Evolutionary conservation across 2,888 invertebrate genomes (phyloP), one percentile per base, ranked within the genome.

Genomic region (Alentia gelatinosa): DNA sequence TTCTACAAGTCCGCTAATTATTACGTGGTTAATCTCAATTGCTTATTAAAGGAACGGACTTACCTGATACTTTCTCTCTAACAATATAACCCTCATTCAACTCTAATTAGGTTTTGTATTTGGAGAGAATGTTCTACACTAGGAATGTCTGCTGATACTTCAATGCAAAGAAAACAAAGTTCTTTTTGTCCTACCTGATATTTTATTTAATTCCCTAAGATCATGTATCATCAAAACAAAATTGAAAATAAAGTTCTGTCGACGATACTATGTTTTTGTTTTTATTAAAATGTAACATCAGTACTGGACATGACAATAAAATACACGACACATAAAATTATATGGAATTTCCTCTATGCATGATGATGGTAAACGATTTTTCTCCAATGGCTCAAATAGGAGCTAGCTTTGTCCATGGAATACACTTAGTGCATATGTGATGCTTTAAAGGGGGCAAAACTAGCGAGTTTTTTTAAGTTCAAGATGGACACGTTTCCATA

Each of bases 271-370:
- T 42, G 86, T 42, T 42, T 79, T 79, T 33, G n/a, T 79, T 79
- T 79, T 79, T 86, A 86, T 86, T 86, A 86, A 86, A 86, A 86
- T 47, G 42, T 26, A 47, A 86, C 86, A 86, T 86, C 33, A 23
- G 30, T 47, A 86, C 86, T 50, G 86, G 47, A 86, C 86, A 86
- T 47, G 86, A 86, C 86, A 86, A 86, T 86, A 86, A 86, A 86
- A 86, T 86, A 86, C 47, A 86, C 86, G 86, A 86, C 86, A 86
- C 47, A 86, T 86, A 86, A 42, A 40, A 86, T 86, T 1, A n/a
- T 75, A 30, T 1, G 7, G 42, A 30, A 47, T 86, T 86, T 86
- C 86, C 86, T 86, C 86, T 86, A 47, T 86, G 47, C 79, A 37
- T 79, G 79, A 79, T 79, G 86, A 42, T 86, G 42, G 12, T 47